Evolutionary conservation across 1,140 invertebrate genomes (phyloP), one percentile per base, ranked within the genome.

Genomic region (Monochamus saltuarius): DNA sequence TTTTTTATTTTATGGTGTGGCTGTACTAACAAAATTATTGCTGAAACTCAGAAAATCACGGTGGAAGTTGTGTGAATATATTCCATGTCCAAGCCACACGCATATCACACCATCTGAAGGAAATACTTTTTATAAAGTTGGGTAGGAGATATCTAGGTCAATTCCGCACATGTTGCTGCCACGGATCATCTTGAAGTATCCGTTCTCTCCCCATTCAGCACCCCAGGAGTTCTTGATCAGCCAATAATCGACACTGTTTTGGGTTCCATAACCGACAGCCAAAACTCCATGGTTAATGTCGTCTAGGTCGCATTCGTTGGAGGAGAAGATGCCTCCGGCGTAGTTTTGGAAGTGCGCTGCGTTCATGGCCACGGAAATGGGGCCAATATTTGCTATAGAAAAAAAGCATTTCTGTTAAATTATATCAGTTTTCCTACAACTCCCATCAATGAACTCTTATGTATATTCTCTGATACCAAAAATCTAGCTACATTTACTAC

Each of bases 341-440:
- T 71, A 71, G 38, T 56, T 34, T n/a, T 50, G 34, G 14, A 69
- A 39, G 13, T 50, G 37, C 10, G 29, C 29, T 53, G 96, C 95
- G 82, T 98, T 94, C 73, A 99, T 98, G 56, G 92, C 95, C 51
- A 92, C 83, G 6, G 89, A 84, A 10, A 91, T 72, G 4, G 96
- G 95, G 16, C 96, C 58, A 34, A 43, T 2, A 43, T 16, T 16
- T 16, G 17, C 13, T n/a, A n/a, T 7, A 43, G 13, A 43, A 43
- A 43, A 16, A 6, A 2, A 16, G 9, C 9, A 9, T 11, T 11
- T 3, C n/a, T 43, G 17, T 7, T 43, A n/a, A 3, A 2, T 17
- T 43, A 11, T 43, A 16, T 13, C 22, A 2, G 6, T 29, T 3
- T 29, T 29, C 6, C 6, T 29, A 29, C 22, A 29, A n/a, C n/a